A percentile compares a stretch with the other conserved stretches of the same genome.
These are phyloP conservation scores for Paralvinella palmiformis DNA, from an alignment of 1,140 invertebrate species.

Conservation along the genomic window DNA sequence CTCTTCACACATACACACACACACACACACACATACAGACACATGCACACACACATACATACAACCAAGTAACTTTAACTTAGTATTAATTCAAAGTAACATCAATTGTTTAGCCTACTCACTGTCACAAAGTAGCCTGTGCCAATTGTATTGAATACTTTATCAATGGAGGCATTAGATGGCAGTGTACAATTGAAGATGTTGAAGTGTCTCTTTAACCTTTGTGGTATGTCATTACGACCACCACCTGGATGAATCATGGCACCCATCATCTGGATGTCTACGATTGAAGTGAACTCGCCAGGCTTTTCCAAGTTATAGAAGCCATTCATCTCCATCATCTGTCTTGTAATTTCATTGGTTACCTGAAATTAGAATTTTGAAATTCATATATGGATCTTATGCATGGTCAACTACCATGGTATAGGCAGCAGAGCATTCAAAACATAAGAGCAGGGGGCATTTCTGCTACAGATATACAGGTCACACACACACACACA, in stretches of 20 bases:
- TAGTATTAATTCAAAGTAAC: too few relatives aligned
- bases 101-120: too few relatives aligned
- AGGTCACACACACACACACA: too few relatives aligned
- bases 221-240: conserved; percentile 88
- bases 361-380: conserved; percentile 54
- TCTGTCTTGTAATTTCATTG: conserved; percentile 92
- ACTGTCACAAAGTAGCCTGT: conserved; percentile 46
- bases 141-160: conserved; percentile 65
- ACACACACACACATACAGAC: too few relatives aligned
- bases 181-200: conserved; percentile 95
- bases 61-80: too few relatives aligned
- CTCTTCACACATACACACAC: too few relatives aligned
- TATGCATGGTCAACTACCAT: neutral
- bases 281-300: conserved; percentile 86
- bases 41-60: too few relatives aligned
- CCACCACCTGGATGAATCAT: conserved; percentile 89
- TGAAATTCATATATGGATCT: neutral
- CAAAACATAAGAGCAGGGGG: neutral
- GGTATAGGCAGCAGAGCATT: neutral
- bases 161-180: conserved; percentile 77
- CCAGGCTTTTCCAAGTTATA: conserved; percentile 96
- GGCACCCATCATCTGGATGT: conserved; percentile 83
- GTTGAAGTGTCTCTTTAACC: conserved; percentile 88
- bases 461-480: too few relatives aligned
- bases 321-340: conserved; percentile 95